Evolutionary conservation across 2,113 vertebrate species (phyloP).

Genomic region (Eulemur rufifrons): DNA sequence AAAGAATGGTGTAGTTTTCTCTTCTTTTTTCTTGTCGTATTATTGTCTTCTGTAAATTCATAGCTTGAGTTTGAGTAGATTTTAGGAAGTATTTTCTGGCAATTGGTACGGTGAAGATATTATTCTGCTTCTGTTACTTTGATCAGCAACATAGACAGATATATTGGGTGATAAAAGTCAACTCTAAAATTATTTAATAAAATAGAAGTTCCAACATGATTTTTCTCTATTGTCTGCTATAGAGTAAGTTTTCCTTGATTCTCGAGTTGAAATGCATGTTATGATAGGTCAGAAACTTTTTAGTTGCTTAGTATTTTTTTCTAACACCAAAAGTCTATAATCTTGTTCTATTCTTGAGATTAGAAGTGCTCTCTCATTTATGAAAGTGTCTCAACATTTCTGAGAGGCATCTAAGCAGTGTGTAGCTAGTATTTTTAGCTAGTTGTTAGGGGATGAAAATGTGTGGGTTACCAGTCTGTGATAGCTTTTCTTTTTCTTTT

Average conservation of each 20-base stretch:
- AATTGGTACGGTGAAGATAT: not conserved
- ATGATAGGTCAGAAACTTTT: not conserved
- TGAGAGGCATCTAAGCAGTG: not conserved
- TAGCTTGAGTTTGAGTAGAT: not conserved
- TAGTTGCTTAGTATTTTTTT: not conserved
- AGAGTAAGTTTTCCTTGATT: too few species aligned
- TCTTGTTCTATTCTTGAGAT: not conserved
- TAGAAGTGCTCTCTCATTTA: not conserved
- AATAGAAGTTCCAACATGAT: too few species aligned
- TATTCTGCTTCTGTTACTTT: not conserved
- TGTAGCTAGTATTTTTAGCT: not conserved
- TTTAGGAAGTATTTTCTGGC: not conserved
- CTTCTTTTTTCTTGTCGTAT: not conserved
- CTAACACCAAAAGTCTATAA: not conserved
- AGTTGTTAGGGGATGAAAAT: not conserved
- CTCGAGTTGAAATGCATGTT: not conserved
- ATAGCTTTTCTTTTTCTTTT: not conserved
- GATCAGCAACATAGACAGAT: not conserved
- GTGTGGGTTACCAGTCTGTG: not conserved
- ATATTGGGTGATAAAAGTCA: not conserved
- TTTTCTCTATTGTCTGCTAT: not conserved
- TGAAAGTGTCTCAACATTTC: not conserved
- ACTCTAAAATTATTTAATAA: not conserved
- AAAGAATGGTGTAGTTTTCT: not conserved
- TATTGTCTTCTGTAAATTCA: not conserved